Conservation (phyloP, 2,113 vertebrate genomes). For the Saimiri boliviensis region DNA sequence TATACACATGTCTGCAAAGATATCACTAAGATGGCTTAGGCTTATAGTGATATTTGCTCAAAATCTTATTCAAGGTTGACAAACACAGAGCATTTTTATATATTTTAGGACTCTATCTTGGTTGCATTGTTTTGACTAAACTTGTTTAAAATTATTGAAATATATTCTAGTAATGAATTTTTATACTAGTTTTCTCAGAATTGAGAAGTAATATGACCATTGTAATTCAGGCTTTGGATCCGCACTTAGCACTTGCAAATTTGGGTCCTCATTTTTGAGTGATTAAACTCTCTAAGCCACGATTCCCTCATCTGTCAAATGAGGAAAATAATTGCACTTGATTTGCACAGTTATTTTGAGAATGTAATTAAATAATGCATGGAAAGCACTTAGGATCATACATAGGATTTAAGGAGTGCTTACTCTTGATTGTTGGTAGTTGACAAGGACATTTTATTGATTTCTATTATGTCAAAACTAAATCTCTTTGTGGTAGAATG, state of each 20-base stretch:
- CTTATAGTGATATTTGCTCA: neutral
- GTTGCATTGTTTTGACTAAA: neutral
- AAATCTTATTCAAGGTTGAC: neutral
- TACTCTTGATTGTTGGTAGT: neutral
- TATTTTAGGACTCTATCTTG: neutral
- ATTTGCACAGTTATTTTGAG: neutral
- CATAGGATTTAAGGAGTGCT: neutral
- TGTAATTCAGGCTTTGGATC: neutral
- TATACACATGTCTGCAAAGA: neutral
- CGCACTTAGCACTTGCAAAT: neutral
- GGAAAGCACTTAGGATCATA: neutral
- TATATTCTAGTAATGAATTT: neutral
- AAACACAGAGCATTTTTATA: neutral
- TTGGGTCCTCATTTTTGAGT: neutral
- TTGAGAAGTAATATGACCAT: neutral
- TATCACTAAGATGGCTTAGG: neutral
- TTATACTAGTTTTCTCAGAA: neutral
- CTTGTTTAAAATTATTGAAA: neutral
- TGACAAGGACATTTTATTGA: neutral
- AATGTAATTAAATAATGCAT: neutral
- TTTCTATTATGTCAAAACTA: neutral
- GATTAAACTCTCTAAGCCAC: neutral
- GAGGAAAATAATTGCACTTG: neutral
- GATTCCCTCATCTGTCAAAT: neutral
- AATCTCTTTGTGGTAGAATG: neutral